Percentiles rank a stretch among this genome's conserved stretches.
Conservation (phyloP, 1,140 invertebrate species). For the Bombus soroeensis region DNA sequence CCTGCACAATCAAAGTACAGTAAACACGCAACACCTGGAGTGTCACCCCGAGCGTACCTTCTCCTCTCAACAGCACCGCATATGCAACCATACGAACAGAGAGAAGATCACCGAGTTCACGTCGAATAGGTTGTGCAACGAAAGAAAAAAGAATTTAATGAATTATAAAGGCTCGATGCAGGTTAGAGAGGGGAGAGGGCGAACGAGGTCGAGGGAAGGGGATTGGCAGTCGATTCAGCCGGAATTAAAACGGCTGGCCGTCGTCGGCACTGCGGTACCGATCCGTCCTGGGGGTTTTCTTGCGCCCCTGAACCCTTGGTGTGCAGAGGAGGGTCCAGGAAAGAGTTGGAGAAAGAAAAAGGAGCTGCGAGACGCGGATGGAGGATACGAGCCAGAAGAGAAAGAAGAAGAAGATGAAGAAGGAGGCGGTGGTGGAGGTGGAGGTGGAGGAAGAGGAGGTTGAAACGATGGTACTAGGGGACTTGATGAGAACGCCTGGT, state of each 20-base stretch:
- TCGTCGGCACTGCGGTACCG: constrained; percentile 68
- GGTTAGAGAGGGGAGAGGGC: constrained; percentile 50
- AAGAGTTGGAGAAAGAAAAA: constrained; percentile 72
- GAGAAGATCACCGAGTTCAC: background rate
- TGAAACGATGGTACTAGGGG: constrained; percentile 69
- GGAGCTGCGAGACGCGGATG: constrained; percentile 52
- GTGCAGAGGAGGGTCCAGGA: constrained; percentile 63
- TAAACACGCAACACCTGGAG: background rate
- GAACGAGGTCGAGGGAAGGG: constrained; percentile 17
- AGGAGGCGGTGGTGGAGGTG: constrained; percentile 29
- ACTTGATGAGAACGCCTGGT: constrained; percentile 72
- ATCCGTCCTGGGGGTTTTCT: constrained; percentile 73
- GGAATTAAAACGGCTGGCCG: constrained; percentile 68
- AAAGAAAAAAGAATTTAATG: constrained; percentile 56
- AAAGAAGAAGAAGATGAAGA: constrained; percentile 50
- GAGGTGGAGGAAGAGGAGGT: constrained; percentile 56
- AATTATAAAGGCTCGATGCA: constrained; percentile 50
- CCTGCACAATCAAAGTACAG: background rate
- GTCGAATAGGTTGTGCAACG: constrained; percentile 17
- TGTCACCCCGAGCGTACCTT: background rate
- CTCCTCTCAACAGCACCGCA: background rate
- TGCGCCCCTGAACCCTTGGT: constrained; percentile 61
- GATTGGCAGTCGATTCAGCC: constrained; percentile 77
- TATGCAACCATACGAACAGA: background rate
- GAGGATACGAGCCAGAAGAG: constrained; percentile 51